phyloP scores from a whole-genome alignment of 2,888 invertebrate species.

The Sericinus montela region DNA sequence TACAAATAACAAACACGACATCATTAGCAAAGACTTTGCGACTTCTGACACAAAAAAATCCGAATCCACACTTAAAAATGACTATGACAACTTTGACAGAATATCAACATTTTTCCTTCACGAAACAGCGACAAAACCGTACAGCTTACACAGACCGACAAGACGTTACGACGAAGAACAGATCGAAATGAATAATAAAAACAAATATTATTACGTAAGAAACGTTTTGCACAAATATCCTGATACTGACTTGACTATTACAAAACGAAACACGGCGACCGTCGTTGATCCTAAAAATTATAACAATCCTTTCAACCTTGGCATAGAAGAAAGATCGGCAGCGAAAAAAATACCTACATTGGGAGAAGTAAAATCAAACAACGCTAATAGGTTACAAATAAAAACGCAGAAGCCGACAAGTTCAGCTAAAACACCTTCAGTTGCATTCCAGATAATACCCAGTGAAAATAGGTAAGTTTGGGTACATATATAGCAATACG shows the following conservation, averaged over 20 bases:
- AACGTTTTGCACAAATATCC: constrained; percentile 67
- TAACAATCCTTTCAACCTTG: constrained; percentile 37
- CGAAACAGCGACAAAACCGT: constrained; percentile 65
- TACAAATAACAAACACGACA: constrained; percentile 32
- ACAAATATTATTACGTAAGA: constrained; percentile 65
- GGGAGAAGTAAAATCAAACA: constrained; percentile 42
- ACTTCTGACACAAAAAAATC: constrained; percentile 40
- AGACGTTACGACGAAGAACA: constrained; percentile 57
- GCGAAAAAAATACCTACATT: constrained; percentile 46
- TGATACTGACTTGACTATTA: constrained; percentile 29
- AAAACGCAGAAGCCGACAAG: constrained; percentile 43
- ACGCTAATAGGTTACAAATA: constrained; percentile 29
- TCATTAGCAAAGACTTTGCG: constrained; percentile 58
- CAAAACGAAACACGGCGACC: constrained; percentile 21
- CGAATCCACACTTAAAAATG: constrained; percentile 28
- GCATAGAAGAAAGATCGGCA: constrained; percentile 55
- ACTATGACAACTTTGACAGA: constrained; percentile 37
- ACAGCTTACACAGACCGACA: constrained; percentile 57
- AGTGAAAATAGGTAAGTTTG: constrained; percentile 69
- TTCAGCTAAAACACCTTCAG: constrained; percentile 61
- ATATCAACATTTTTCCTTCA: constrained; percentile 65
- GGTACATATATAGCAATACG: no score
- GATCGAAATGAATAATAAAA: constrained; percentile 34
- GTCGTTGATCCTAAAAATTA: constrained; percentile 33
- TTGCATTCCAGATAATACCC: constrained; percentile 70